Conservation (phyloP, 1,140 invertebrate species). For the Myzus persicae region DNA sequence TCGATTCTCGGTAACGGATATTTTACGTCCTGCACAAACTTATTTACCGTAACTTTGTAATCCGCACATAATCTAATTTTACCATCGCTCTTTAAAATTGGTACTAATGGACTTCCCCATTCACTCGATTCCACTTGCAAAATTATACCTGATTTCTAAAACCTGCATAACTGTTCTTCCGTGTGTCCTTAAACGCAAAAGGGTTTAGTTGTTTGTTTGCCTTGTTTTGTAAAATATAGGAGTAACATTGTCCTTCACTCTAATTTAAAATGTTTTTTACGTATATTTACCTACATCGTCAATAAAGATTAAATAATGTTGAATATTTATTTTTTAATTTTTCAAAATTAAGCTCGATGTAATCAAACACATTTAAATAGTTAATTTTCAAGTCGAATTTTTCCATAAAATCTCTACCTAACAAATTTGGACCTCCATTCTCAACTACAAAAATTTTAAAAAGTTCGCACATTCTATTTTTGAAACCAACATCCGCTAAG, state of each 20-base stretch:
- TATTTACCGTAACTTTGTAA: slow-evolving; percentile 28
- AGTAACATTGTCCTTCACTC: background rate
- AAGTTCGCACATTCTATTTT: background rate
- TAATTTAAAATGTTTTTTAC: background rate
- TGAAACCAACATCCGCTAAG: background rate
- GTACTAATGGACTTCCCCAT: background rate
- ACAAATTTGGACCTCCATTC: background rate
- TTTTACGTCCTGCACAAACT: background rate
- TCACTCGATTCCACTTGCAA: background rate
- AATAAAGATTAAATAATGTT: background rate
- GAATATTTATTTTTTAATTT: background rate
- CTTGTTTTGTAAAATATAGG: background rate
- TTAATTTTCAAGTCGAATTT: background rate
- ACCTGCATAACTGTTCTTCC: background rate
- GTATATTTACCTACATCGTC: background rate
- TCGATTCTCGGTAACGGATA: background rate
- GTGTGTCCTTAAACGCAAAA: background rate
- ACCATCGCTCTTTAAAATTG: background rate
- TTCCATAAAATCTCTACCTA: background rate
- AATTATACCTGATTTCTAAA: background rate
- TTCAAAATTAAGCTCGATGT: background rate
- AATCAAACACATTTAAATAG: background rate
- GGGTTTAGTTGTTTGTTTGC: no score
- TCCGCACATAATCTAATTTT: background rate
- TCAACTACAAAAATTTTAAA: background rate